Base-by-base conservation (phyloP, 2,113 vertebrate genomes). In the Rhadina sibilatrix region DNA sequence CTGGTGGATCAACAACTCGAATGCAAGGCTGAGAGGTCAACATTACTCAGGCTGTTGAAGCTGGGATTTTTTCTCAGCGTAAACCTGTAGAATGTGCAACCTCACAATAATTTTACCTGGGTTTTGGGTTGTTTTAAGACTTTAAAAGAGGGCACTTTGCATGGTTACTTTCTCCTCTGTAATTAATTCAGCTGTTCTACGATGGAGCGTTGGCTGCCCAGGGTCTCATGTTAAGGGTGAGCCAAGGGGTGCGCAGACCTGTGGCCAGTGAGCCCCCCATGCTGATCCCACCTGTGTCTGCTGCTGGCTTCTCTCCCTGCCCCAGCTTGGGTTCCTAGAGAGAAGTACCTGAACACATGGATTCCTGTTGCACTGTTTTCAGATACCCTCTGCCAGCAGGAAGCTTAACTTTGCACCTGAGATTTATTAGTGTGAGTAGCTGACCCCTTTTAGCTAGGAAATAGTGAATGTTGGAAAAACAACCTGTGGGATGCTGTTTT, bases 171-270 rank as follows among this genome's bases (percentile, higher is more conserved):
- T 42, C 63, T 65, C 24, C 53, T 81, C 23, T 42, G 25, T 60
- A n/a, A 15, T 65, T 30, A 44, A 15, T 76, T 80, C 33, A 70
- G 33, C 42, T 25, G 20, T 31, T 49, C 40, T 64, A 0, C 47
- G 44, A 24, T 56, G 69, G 44, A 64, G 40, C 22, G 0, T 23
- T 70, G 52, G 7, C 76, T 9, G 2, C 61, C 53, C 30, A 25
- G 11, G 33, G 49, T 57, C 64, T 59, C 0, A 0, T 9, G 5
- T 20, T 59, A 57, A 60, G 60, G 12, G 14, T 20, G 37, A 40
- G 40, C 30, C 56, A 23, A 56, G 49, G 22, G 15, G 7, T 78
- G 72, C 25, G 40, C 74, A 65, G 37, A 21, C 10, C 40, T 11
- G 23, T 22, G 88, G 24, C 35, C n/a, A 3, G 21, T 30, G 53